These are phyloP conservation scores for Mesembrinibis cayennensis DNA, from an alignment of 2,113 vertebrate species.

Conservation along the genomic window DNA sequence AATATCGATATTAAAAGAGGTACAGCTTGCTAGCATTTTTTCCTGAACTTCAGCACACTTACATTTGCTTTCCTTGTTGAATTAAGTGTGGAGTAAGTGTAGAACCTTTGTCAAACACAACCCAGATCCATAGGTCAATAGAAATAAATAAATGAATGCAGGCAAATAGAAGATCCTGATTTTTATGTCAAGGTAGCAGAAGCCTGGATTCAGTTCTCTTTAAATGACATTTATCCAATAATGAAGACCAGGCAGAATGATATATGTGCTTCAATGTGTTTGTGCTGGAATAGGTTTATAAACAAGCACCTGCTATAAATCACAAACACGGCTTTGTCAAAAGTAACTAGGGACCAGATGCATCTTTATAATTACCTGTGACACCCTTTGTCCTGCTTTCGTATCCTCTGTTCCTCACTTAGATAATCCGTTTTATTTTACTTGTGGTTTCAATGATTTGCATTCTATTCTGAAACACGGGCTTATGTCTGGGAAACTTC, in stretches of 20 bases:
- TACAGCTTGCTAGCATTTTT: not conserved
- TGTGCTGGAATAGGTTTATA: constrained; percentile 78
- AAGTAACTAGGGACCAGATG: constrained; percentile 76
- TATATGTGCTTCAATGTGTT: constrained; percentile 72
- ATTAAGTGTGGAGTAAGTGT: not conserved
- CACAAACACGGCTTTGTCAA: constrained; percentile 79
- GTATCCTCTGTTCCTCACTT: constrained; percentile 42
- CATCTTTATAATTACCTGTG: constrained; percentile 80
- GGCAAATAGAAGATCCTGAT: constrained; percentile 18
- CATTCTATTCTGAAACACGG: constrained; percentile 5
- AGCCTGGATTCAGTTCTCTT: constrained; percentile 61
- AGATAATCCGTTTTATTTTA: constrained; percentile 47
- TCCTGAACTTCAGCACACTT: not conserved
- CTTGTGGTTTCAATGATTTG: constrained; percentile 19
- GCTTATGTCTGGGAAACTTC: not conserved
- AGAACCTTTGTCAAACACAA: constrained; percentile 14
- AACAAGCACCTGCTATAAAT: constrained; percentile 81
- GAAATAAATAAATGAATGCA: constrained; percentile 43
- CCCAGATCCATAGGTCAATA: constrained; percentile 8
- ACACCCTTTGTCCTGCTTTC: constrained; percentile 71
- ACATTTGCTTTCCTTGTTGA: constrained; percentile 7
- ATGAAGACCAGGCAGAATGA: constrained; percentile 77
- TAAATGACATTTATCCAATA: constrained; percentile 76
- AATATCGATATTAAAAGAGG: not conserved
- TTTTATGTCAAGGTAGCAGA: constrained; percentile 48